These are phyloP conservation scores for Semaprochilodus insignis DNA, from an alignment of 2,797 vertebrate genomes.

Conservation along the genomic window DNA sequence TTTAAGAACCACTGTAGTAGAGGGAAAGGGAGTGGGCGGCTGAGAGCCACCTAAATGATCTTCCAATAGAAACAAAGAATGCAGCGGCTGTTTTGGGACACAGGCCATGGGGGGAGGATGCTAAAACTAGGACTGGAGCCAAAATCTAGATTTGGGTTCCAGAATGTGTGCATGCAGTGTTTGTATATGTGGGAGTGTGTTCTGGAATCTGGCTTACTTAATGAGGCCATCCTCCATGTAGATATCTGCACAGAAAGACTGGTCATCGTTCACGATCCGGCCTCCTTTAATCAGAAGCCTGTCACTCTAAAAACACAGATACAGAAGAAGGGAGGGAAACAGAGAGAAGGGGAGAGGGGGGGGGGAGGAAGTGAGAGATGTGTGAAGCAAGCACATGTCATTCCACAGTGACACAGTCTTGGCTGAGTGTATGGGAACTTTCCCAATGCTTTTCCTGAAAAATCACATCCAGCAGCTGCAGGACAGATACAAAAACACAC, in stretches of 20 bases:
- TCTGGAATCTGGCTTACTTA: constrained; percentile 81
- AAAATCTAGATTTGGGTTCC: neutral
- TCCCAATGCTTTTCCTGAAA: constrained; percentile 9
- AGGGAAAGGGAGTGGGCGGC: neutral
- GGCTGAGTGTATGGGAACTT: neutral
- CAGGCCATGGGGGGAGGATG: constrained; percentile 15
- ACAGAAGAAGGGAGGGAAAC: neutral
- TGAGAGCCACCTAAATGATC: neutral
- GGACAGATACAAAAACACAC: neutral
- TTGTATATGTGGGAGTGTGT: neutral
- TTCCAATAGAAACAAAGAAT: constrained; percentile 31
- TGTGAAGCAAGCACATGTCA: neutral
- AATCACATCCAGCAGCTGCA: constrained; percentile 2
- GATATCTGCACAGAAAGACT: constrained; percentile 95
- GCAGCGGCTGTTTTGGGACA: constrained; percentile 4
- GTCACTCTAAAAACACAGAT: constrained; percentile 83
- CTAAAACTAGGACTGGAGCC: constrained; percentile 2
- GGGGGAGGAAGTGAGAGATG: neutral
- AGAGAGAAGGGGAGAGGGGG: neutral
- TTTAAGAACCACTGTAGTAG: constrained; percentile 9
- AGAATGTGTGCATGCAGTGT: neutral
- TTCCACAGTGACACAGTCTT: constrained; percentile 10
- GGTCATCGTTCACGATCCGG: constrained; percentile 97
- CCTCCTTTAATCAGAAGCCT: constrained; percentile 97
- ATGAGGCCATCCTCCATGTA: constrained; percentile 98